Evolutionary conservation across 2,888 invertebrate genomes (phyloP).

Genomic region (Halocaridina rubra): DNA sequence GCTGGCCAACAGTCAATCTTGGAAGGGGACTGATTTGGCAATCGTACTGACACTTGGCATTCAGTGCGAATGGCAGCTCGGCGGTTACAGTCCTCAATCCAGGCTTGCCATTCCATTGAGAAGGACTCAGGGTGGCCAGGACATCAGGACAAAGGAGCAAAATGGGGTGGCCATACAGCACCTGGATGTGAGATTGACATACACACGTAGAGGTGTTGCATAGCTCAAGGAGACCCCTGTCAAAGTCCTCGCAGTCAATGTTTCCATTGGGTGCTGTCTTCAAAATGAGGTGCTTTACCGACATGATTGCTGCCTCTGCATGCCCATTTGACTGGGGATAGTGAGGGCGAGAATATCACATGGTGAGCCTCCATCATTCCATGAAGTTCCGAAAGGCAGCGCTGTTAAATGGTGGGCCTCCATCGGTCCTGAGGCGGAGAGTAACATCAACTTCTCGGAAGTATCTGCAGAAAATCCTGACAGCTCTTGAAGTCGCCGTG

Average conservation of each 20-base stretch:
- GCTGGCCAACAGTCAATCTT: neutral
- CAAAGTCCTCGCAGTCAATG: too few species aligned
- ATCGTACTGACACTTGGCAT: too few species aligned
- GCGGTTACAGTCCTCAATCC: neutral
- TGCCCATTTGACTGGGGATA: neutral
- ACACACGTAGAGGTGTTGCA: neutral
- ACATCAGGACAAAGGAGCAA: neutral
- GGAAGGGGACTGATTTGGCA: neutral
- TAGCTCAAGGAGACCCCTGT: too few species aligned
- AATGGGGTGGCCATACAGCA: neutral
- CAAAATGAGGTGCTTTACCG: too few species aligned
- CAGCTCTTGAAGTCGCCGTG: neutral
- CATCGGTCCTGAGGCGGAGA: too few species aligned
- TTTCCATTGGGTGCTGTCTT: too few species aligned
- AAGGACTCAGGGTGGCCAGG: neutral
- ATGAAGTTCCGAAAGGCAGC: neutral
- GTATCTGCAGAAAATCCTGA: neutral
- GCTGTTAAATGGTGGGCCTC: neutral
- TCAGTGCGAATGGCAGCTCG: neutral
- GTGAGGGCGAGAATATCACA: neutral
- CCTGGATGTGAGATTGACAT: neutral
- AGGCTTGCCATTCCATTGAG: neutral
- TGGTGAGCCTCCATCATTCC: neutral
- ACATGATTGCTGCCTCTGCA: too few species aligned
- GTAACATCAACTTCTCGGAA: too few species aligned